Evolutionary conservation across 2,888 invertebrate species (phyloP), one percentile per base, ranked within the genome.

Genomic region (Myathropa florea): DNA sequence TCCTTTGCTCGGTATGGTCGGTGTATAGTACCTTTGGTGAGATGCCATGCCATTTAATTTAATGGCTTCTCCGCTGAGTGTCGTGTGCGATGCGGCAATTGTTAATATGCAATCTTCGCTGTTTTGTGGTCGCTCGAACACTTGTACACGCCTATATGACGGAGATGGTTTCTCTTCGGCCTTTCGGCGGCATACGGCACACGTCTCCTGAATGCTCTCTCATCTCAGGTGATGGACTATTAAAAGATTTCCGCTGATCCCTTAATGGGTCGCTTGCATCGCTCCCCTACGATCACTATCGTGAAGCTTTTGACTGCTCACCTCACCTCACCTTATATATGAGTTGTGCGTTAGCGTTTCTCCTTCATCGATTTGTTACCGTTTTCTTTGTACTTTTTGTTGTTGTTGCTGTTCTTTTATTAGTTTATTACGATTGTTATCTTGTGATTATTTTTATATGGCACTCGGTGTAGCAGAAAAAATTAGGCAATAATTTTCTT

Each of bases 391-490:
- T 46, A 18, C 18, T n/a, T 60, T 39, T 55, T n/a, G 21, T 53
- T 28, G 23, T 26, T 67, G 9, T 53, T 53, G 4, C 9, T n/a
- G 24, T 68, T 39, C 71, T 81, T 85, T 77, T 84, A 81, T 77
- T 85, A 70, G 33, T 73, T 82, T 77, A 82, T 77, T 68, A 61
- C 77, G 72, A 82, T 85, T 81, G 72, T 85, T 85, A 85, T 82
- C 77, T 85, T 61, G 82, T 77, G 82, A 78, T 82, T 78, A 81
- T 81, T 81, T 81, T 84, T 80, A 84, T 80, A 78, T 72, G 55
- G 39, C 60, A 59, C 75, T 76, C 21, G 65, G 36, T 57, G 23
- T 55, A 60, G 26, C 36, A 46, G 30, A 53, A 30, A 72, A 65
- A 81, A 68, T 80, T 80, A 67, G 76, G 57, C 59, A 82, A 70